Base-by-base conservation (phyloP, 2,113 vertebrate genomes). In the Poeciliopsis retropinna region DNA sequence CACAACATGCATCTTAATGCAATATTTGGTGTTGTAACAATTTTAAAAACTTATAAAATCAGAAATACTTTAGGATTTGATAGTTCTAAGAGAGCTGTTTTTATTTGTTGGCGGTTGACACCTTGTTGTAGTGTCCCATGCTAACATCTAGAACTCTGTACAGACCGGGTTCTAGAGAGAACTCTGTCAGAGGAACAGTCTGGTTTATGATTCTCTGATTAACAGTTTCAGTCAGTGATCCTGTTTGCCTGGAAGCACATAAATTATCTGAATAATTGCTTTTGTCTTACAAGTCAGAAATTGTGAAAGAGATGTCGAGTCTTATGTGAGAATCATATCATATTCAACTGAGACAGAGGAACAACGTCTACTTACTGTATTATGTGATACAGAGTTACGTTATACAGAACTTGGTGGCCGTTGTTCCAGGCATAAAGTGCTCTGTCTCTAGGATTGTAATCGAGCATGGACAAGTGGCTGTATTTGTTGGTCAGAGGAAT, bases 401-500 rank as follows among this genome's bases (percentile, higher is more conserved):
- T 91, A 30, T 90, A 91, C 11, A 91, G 80, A 29, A 91, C 85
- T 57, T 91, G 90, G 63, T 90, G 90, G 67, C 90, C 90, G 1
- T 91, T 91, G 70, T 91, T 91, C 90, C 90, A 91, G 61, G 90
- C 90, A 0, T 91, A 91, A 12, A 91, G 82, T 0, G 90, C 88
- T 77, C 88, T 74, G 76, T 91, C 90, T 47, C 87, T 68, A 2
- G 87, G 90, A 75, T 91, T 91, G 75, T 91, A 91, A 80, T 91
- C 90, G 0, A 91, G 87, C 90, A 91, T 90, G 10, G 90, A 91
- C 47, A 91, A 60, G 57, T 90, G 90, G 22, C 88, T 89, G 44
- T 91, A 91, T 73, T 86, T 89, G 47, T 91, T 91, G 25, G 85
- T 85, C 17, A 90, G 78, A 34, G 88, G 90, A 34, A 91, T 89